phyloP scores from a whole-genome alignment of 2,113 vertebrate species.

The Panthera tigris region DNA sequence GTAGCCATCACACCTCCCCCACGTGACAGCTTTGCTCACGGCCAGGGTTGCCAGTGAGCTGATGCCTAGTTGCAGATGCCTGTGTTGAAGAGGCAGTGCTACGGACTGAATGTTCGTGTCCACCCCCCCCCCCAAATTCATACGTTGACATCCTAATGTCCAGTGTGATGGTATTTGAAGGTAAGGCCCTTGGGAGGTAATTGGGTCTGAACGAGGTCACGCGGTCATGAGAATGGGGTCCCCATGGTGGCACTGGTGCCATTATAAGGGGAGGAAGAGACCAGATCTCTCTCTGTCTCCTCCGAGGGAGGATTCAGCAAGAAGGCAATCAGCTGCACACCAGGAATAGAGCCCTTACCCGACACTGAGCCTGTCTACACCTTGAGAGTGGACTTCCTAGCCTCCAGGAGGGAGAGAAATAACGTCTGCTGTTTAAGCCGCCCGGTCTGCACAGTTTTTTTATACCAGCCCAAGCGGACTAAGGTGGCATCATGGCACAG shows the following conservation, averaged over 20 bases:
- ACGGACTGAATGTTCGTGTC: neutral
- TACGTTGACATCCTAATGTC: neutral
- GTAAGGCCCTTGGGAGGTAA: neutral
- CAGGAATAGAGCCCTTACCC: neutral
- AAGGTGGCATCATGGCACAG: accelerated
- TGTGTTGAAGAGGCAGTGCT: neutral
- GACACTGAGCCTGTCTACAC: neutral
- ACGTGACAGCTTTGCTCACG: neutral
- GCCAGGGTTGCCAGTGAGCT: neutral
- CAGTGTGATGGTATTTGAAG: neutral
- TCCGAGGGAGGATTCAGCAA: neutral
- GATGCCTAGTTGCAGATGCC: neutral
- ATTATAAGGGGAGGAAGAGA: neutral
- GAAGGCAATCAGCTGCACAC: neutral
- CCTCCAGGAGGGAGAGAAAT: neutral
- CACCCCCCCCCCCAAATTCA: neutral
- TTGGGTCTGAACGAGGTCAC: neutral
- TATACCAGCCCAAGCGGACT: neutral
- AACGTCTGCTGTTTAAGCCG: neutral
- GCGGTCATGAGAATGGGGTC: neutral
- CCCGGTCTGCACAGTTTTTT: neutral
- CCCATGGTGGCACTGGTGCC: neutral
- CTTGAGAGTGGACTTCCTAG: neutral
- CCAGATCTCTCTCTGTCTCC: neutral
- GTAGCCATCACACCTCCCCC: neutral